Conservation (phyloP, 2,113 vertebrate genomes). For the Rattus norvegicus region DNA sequence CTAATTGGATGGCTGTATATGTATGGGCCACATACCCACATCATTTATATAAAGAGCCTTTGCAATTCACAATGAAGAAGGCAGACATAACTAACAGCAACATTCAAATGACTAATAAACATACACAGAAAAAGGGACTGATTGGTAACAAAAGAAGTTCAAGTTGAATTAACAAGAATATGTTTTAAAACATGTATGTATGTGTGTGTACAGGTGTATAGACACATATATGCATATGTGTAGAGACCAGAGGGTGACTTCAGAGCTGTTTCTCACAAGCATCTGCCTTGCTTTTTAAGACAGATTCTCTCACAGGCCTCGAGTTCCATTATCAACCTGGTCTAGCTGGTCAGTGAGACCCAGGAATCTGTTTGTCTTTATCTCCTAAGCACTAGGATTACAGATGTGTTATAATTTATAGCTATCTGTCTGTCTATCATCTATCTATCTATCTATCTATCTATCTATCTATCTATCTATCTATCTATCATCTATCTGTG, state of each 20-base stretch:
- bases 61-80: conserved; percentile 49
- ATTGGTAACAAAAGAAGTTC: conserved; percentile 6
- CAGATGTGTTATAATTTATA: background rate
- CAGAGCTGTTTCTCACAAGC: background rate
- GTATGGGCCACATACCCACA: background rate
- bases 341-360: background rate
- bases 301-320: background rate
- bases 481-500: background rate
- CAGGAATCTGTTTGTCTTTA: background rate
- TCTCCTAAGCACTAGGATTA: background rate
- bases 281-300: background rate
- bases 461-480: background rate
- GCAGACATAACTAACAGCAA: background rate
- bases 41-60: background rate
- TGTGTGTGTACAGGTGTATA: background rate
- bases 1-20: no score
- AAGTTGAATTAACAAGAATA: background rate
- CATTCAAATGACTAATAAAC: conserved; percentile 29
- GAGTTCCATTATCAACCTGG: background rate
- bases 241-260: background rate
- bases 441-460: background rate
- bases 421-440: background rate
- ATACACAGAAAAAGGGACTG: background rate
- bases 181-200: background rate
- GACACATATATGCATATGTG: background rate